Evolutionary conservation across 1,140 invertebrate genomes (phyloP), one percentile per base, ranked within the genome.

Genomic region (Diachasmimorpha longicaudata): DNA sequence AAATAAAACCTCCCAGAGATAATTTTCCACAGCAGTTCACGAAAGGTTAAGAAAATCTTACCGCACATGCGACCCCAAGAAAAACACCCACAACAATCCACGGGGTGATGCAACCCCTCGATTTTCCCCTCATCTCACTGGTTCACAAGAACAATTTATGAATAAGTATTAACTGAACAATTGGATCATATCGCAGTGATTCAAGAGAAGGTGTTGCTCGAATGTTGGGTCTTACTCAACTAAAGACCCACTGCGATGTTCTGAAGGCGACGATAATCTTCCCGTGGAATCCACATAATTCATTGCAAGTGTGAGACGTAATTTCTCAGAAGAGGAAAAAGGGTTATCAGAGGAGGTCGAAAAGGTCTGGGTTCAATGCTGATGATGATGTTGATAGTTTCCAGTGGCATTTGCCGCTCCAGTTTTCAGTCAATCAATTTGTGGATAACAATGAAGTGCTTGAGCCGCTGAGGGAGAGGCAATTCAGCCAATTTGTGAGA

Each of bases 361-460:
- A 73, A 42, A 23, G 72, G 37, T 72, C 42, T 58, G 0, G 6
- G 70, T 39, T 73, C 71, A 73, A 73, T 73, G 52, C 52, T 73
- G 71, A 63, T 23, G 21, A 19, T 19, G 5, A 23, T 14, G 19
- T 31, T 19, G 23, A 63, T 63, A 23, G 25, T 63, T 31, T 63
- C 14, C 13, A 11, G 13, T 11, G 1, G 13, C 11, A 42, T 16
- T 16, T 55, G 48, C 19, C 14, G 48, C n/a, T 55, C 48, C 14
- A 55, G 48, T 55, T 55, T 55, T 21, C n/a, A 14, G n/a, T 55
- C 48, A 55, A 55, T 55, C 14, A 55, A 16, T 55, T 21, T 19
- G n/a, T 16, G n/a, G 19, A 19, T 8, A 55, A 19, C 48, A 8
- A 55, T 55, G 48, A 55, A 4, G 19, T n/a, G n/a, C 14, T 55